Base-by-base conservation (phyloP, 1,140 invertebrate species). In the Lucilia cuprina region DNA sequence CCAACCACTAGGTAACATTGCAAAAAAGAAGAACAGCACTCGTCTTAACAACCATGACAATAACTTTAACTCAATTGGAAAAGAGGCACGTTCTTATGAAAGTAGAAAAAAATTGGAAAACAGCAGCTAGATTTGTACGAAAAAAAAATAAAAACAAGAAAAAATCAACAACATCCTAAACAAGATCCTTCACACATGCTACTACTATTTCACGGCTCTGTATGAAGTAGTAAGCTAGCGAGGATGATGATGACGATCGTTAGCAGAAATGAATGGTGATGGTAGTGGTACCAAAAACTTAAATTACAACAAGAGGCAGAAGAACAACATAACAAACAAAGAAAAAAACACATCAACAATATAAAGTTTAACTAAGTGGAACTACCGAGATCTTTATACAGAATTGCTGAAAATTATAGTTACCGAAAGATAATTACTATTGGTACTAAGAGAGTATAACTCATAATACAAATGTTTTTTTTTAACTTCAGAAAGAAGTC, bases 21-120 rank as follows among this genome's bases (percentile, higher is more conserved):
- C 14, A n/a, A 17, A 60, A 60, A 60, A 60, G n/a, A 60, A n/a
- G 17, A 60, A 60, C 55, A 17, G 13, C 55, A 60, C 55, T 60
- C 55, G 55, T 60, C 21, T 78, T 78, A 78, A 78, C 75, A 78
- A 78, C 75, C 75, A 78, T 78, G 75, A 78, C 75, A 78, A 41
- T 78, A 78, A 78, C 34, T 41, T 78, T 78, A 78, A 78, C 75
- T 78, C 14, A 78, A 78, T 78, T 78, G 75, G 75, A 78, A 78
- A 78, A 78, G 75, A 78, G 75, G 75, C 75, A 78, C 75, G 75
- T 78, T 78, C 75, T 78, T n/a, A 35, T n/a, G n/a, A 10, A 41
- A 41, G 41, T 41, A 8, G 41, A 78, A 41, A 41, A 41, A 41
- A 34, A 25, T n/a, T 12, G 19, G 70, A n/a, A 35, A 41, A 41